Percentiles rank a stretch among this genome's conserved stretches.
These are phyloP conservation scores for Schlechtendalia chinensis DNA, from an alignment of 1,140 invertebrate genomes.

Conservation along the genomic window DNA sequence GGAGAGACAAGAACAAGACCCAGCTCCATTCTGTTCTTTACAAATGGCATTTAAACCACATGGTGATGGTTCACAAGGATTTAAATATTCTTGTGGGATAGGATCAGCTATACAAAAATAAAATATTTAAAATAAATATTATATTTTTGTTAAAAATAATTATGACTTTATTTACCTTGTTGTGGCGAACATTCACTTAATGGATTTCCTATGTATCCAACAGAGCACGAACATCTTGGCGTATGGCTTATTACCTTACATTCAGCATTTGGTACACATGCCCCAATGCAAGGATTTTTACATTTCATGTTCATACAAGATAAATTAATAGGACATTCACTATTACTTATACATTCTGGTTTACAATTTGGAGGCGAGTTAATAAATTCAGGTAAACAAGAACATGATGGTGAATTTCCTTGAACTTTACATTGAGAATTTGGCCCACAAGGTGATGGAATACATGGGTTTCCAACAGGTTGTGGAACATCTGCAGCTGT, in stretches of 20 bases:
- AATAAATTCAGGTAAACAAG: slow-evolving; percentile 63
- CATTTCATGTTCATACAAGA: slow-evolving; percentile 70
- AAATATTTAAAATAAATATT: slow-evolving; percentile 13
- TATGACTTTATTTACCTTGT: slow-evolving; percentile 52
- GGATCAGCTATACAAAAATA: slow-evolving; percentile 50
- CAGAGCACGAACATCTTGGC: slow-evolving; percentile 64
- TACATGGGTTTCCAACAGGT: slow-evolving; percentile 64
- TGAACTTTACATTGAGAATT: slow-evolving; percentile 66
- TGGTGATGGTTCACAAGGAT: slow-evolving; percentile 67
- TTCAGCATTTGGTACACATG: slow-evolving; percentile 65
- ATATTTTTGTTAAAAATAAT: neutral
- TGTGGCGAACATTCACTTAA: slow-evolving; percentile 60
- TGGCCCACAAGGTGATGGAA: slow-evolving; percentile 69
- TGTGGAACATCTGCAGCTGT: slow-evolving; percentile 53
- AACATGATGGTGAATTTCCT: slow-evolving; percentile 64
- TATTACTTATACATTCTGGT: slow-evolving; percentile 66
- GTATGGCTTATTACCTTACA: slow-evolving; percentile 68
- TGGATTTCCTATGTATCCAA: slow-evolving; percentile 63
- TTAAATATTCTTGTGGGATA: slow-evolving; percentile 51
- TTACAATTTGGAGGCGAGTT: slow-evolving; percentile 66
- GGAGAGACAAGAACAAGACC: slow-evolving; percentile 66
- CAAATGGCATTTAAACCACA: slow-evolving; percentile 72
- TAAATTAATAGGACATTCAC: slow-evolving; percentile 63
- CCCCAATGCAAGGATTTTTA: slow-evolving; percentile 65
- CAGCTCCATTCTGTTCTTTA: slow-evolving; percentile 65